These are phyloP conservation scores for Alentia gelatinosa DNA, from an alignment of 2,888 invertebrate genomes.

Conservation along the genomic window DNA sequence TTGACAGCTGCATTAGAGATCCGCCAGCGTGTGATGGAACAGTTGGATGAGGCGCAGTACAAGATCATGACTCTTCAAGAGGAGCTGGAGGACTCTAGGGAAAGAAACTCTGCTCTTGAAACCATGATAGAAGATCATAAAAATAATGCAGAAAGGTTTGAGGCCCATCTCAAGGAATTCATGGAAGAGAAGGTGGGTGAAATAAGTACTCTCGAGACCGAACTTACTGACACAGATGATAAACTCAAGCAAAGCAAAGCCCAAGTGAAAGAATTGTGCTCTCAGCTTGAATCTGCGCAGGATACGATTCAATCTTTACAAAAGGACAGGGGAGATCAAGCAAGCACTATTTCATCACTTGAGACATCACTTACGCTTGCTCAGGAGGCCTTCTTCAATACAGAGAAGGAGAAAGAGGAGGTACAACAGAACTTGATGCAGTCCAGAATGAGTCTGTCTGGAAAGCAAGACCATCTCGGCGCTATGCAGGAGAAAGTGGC, in stretches of 20 bases:
- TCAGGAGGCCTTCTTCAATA: not conserved
- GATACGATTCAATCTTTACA: not conserved
- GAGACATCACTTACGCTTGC: not conserved
- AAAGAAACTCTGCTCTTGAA: not conserved
- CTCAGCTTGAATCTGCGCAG: not conserved
- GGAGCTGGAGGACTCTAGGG: not conserved
- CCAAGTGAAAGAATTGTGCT: not conserved
- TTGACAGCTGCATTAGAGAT: not conserved
- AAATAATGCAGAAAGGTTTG: not conserved
- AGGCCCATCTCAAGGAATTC: constrained; percentile 30
- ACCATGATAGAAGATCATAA: not conserved
- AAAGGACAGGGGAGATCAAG: not conserved
- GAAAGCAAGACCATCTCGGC: constrained; percentile 38
- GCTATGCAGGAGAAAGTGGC: constrained; percentile 24
- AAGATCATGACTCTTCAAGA: not conserved
- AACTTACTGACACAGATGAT: not conserved
- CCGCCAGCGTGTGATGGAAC: not conserved
- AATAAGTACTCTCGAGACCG: not conserved
- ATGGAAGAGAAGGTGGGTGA: constrained; percentile 36
- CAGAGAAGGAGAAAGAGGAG: not conserved
- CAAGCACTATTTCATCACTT: not conserved
- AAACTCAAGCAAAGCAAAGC: not conserved
- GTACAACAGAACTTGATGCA: not conserved
- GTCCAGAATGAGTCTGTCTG: constrained; percentile 40
- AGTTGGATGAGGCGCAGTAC: not conserved